Conservation (phyloP, 2,797 vertebrate species). For the Cottoperca gobio region DNA sequence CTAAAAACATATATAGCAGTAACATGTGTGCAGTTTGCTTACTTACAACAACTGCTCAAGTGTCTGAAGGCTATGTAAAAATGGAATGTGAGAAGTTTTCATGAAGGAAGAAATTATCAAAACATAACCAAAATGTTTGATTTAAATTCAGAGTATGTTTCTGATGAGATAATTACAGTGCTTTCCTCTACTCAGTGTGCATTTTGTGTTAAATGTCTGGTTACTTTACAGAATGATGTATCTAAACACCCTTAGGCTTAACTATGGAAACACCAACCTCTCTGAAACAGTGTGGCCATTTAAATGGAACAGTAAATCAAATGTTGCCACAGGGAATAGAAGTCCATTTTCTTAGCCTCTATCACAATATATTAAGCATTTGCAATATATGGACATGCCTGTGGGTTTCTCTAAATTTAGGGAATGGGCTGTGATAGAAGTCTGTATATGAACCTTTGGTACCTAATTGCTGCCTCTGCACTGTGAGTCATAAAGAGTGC, state of each 20-base stretch:
- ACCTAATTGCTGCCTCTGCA: slow-evolving; percentile 48
- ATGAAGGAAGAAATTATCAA: background rate
- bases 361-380: slow-evolving; percentile 60
- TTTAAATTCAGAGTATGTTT: slow-evolving; percentile 13
- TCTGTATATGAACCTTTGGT: slow-evolving; percentile 47
- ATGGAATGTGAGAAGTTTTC: background rate
- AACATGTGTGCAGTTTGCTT: background rate
- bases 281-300: slow-evolving; percentile 64
- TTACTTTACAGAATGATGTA: slow-evolving; percentile 64
- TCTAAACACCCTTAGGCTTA: slow-evolving; percentile 56
- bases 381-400: slow-evolving; percentile 64
- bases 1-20: background rate
- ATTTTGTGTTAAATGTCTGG: slow-evolving; percentile 38
- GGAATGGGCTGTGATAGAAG: slow-evolving; percentile 37
- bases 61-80: background rate
- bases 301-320: slow-evolving; percentile 78
- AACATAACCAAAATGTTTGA: slow-evolving; percentile 1
- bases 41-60: background rate
- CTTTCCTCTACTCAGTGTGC: slow-evolving; percentile 8
- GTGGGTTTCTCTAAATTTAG: slow-evolving; percentile 61
- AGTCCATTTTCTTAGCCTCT: slow-evolving; percentile 63
- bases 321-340: slow-evolving; percentile 62
- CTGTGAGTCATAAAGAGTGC: slow-evolving; percentile 32
- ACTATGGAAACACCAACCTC: slow-evolving; percentile 60
- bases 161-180: background rate